phyloP scores from a whole-genome alignment of 2,113 vertebrate species.

The Apodemus speciosus region DNA sequence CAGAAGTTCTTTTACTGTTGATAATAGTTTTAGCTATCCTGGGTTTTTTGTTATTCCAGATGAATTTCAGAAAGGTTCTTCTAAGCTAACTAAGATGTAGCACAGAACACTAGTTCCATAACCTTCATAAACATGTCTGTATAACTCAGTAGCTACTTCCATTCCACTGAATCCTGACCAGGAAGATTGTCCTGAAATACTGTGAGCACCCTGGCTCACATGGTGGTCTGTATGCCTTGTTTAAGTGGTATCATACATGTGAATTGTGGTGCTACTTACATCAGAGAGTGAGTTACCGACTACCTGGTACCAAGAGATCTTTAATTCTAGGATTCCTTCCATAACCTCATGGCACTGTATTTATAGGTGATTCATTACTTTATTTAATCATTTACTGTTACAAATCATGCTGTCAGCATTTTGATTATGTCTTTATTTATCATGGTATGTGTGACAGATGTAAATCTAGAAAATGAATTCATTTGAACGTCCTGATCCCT shows the following conservation, averaged over 20 bases:
- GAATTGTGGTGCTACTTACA: background rate
- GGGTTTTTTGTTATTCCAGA: too few relatives aligned
- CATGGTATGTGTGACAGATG: background rate
- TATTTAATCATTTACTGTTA: slow-evolving; percentile 9
- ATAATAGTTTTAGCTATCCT: too few relatives aligned
- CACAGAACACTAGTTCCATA: background rate
- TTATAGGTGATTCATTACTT: background rate
- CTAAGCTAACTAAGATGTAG: background rate
- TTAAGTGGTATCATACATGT: background rate
- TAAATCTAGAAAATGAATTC: slow-evolving; percentile 3
- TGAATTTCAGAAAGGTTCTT: too few relatives aligned
- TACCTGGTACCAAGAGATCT: background rate
- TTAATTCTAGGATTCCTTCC: background rate
- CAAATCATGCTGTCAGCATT: background rate
- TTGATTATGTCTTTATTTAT: background rate
- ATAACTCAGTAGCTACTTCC: background rate
- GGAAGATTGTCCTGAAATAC: background rate
- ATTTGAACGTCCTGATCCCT: background rate
- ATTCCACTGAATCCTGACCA: background rate
- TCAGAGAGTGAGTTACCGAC: background rate
- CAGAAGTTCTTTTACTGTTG: too few relatives aligned
- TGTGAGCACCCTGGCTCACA: background rate
- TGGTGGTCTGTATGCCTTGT: background rate
- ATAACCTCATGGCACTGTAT: background rate
- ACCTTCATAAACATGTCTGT: background rate